These are phyloP conservation scores for Oscheius onirici DNA, from an alignment of 2,888 invertebrate genomes.

Conservation along the genomic window DNA sequence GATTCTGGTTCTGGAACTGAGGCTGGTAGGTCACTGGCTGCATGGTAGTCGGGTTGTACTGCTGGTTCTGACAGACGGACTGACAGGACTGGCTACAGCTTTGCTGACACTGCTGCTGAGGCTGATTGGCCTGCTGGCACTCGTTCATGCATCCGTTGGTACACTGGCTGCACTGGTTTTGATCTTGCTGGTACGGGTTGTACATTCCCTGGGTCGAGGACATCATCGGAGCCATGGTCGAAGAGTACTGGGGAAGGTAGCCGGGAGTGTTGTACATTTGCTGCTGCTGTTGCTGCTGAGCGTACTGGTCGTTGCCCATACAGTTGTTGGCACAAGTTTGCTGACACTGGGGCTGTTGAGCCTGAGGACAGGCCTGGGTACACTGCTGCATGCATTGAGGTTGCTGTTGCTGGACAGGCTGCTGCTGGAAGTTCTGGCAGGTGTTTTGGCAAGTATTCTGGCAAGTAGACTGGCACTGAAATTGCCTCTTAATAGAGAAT, in stretches of 20 bases:
- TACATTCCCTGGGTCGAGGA: conserved; percentile 10
- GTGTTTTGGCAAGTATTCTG: conserved; percentile 40
- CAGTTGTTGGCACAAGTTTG: conserved; percentile 34
- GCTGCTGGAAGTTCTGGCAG: conserved; percentile 45
- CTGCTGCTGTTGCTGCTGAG: conserved; percentile 48
- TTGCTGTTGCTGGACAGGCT: conserved; percentile 45
- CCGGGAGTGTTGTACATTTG: conserved; percentile 53
- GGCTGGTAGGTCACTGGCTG: conserved; percentile 12
- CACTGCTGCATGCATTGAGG: conserved; percentile 30
- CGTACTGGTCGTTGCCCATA: conserved; percentile 45
- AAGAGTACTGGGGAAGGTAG: conserved; percentile 43
- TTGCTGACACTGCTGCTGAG: conserved; percentile 35
- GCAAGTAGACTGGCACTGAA: conserved; percentile 46
- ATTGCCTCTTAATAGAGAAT: not conserved
- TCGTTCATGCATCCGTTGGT: conserved; percentile 43
- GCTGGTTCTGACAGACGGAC: conserved; percentile 36
- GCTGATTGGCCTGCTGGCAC: conserved; percentile 25
- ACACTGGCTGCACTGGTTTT: conserved; percentile 48
- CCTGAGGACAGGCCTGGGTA: conserved; percentile 36
- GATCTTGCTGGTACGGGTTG: conserved; percentile 20
- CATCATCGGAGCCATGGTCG: conserved; percentile 37
- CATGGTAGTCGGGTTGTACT: conserved; percentile 11
- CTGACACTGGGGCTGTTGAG: conserved; percentile 37
- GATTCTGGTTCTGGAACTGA: conserved; percentile 26
- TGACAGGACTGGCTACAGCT: conserved; percentile 41